Percentiles rank a stretch among this genome's conserved stretches.
These are phyloP conservation scores for Cosmia trapezina DNA, from an alignment of 2,888 invertebrate species.

Conservation along the genomic window DNA sequence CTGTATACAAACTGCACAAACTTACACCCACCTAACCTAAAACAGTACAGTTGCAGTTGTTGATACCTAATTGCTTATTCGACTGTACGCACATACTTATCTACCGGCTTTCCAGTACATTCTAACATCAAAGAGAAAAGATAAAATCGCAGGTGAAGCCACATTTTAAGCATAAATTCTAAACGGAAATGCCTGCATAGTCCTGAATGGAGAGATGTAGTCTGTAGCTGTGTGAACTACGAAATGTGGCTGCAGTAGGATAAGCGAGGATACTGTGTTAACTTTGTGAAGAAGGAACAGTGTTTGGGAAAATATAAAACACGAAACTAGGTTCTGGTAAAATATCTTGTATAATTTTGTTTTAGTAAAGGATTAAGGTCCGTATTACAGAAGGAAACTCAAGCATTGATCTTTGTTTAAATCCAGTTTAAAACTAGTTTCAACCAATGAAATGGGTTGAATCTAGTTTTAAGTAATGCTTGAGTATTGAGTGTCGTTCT, in stretches of 20 bases:
- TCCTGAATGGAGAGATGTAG: conserved; percentile 37
- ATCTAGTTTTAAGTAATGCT: no score
- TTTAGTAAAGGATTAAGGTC: neutral
- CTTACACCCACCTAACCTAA: no score
- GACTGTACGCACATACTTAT: no score
- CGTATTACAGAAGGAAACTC: no score
- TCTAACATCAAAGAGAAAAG: conserved; percentile 29
- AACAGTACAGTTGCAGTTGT: no score
- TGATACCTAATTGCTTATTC: no score
- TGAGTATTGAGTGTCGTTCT: no score
- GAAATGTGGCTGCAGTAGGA: conserved; percentile 22
- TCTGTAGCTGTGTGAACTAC: conserved; percentile 17
- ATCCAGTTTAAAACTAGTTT: no score
- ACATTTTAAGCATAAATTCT: conserved; percentile 48
- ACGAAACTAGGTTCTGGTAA: neutral
- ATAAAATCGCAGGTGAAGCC: conserved; percentile 36
- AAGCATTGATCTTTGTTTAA: no score
- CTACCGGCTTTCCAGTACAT: neutral
- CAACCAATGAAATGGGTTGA: no score
- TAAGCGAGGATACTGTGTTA: neutral
- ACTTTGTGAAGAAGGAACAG: neutral
- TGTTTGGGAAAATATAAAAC: neutral
- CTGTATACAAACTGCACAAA: no score
- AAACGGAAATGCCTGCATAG: conserved; percentile 25
- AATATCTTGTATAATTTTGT: neutral